Evolutionary conservation across 2,888 invertebrate species (phyloP), one percentile per base, ranked within the genome.

Genomic region (Tolmerus cingulatus): DNA sequence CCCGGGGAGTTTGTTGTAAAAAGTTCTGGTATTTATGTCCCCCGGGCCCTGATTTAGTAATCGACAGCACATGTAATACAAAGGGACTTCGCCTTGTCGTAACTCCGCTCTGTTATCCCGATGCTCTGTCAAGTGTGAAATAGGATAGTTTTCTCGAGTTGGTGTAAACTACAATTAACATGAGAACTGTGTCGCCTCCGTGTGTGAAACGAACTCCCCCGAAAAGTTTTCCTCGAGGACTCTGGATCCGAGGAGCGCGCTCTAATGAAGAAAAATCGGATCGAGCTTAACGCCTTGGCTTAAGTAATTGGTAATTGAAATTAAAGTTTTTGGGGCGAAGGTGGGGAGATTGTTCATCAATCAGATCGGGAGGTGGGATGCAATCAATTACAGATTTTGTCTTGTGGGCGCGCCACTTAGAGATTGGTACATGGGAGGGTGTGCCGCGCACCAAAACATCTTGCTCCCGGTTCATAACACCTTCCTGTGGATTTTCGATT

Each of bases 101-200:
- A 66, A 23, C 66, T 23, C 66, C 4, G 66, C 12, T 66, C 66
- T 27, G 27, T 66, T 66, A 66, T 66, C 66, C 66, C 3, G 66
- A 66, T 23, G 66, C 23, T 76, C 34, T 37, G 37, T 30, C 37
- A 76, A 76, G 76, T 30, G 37, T 76, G n/a, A 76, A 76, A 76
- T 34, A 76, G n/a, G 34, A 76, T 37, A 76, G 76, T 37, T 76
- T 37, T 76, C 76, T 34, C n/a, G n/a, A 34, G 34, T 16, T 37
- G 76, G 37, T 76, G 76, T 76, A 76, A 76, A 76, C 37, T 76
- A 76, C 76, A 76, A 76, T 76, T 76, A 76, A 76, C 34, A 76
- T 37, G 76, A 76, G 34, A 76, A n/a, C 16, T 34, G 34, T 76
- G 76, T 76, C 76, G 74, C 34, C 34, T 5, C 14, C n/a, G 37